Percentiles rank a stretch among this genome's conserved stretches.
Evolutionary conservation across 2,797 vertebrate genomes (phyloP).

Genomic region (Acestrorhynchus altus): DNA sequence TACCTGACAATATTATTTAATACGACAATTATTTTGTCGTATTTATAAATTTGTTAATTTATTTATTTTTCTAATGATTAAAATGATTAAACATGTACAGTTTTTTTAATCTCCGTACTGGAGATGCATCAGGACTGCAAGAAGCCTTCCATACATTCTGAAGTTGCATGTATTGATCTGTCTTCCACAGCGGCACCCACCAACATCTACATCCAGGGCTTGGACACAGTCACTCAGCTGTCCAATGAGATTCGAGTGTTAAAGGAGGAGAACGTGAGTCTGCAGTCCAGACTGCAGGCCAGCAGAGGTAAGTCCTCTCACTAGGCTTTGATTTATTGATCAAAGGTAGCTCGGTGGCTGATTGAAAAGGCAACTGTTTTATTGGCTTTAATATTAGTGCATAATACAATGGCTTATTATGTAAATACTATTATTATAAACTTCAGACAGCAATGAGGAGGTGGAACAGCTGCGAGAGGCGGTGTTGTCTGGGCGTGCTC

Average conservation of each 20-base stretch:
- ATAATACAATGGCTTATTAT: neutral
- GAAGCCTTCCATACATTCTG: neutral
- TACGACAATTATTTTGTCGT: no score
- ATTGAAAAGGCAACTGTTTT: no score
- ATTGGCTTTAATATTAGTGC: no score
- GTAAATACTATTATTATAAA: neutral
- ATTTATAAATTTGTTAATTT: no score
- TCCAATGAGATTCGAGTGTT: conserved; percentile 85
- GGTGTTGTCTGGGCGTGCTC: conserved; percentile 77
- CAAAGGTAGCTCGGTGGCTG: no score
- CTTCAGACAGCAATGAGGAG: conserved; percentile 81
- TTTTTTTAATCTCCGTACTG: no score
- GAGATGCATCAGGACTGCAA: neutral
- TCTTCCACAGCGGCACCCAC: conserved; percentile 76
- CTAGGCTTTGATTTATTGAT: neutral
- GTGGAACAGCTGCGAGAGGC: conserved; percentile 77
- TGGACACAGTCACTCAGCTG: conserved; percentile 83
- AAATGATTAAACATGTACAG: no score
- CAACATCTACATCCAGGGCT: conserved; percentile 81
- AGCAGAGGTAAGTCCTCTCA: conserved; percentile 77
- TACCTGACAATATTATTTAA: no score
- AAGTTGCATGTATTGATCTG: neutral
- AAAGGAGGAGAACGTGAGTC: conserved; percentile 84
- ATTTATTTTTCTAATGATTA: no score
- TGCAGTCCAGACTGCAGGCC: conserved; percentile 82